Conservation (phyloP, 2,113 vertebrate genomes). For the Oncorhynchus gorbuscha region DNA sequence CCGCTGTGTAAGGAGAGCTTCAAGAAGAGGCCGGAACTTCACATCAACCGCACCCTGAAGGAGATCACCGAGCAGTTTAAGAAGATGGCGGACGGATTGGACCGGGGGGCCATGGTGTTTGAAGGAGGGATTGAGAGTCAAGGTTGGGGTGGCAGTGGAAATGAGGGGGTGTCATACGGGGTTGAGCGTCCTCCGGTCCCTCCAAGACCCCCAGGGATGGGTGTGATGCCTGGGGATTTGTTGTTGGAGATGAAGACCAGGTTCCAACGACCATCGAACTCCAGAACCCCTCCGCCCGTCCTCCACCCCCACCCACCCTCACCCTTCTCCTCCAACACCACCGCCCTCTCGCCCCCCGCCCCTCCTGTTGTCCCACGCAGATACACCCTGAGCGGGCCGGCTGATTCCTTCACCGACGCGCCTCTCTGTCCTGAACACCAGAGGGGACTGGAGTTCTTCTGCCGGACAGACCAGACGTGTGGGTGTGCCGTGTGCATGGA, state of each 20-base stretch:
- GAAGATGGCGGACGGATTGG: slow-evolving; percentile 34
- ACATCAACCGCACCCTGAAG: slow-evolving; percentile 72
- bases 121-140: not conserved
- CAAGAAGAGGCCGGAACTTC: slow-evolving; percentile 66
- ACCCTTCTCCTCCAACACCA: not conserved
- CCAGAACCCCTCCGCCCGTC: rapidly evolving
- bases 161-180: not conserved
- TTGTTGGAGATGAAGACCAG: slow-evolving; percentile 61
- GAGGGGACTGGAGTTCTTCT: slow-evolving; percentile 66
- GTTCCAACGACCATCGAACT: slow-evolving; percentile 34
- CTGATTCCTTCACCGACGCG: not conserved
- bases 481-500: slow-evolving; percentile 65
- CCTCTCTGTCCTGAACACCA: slow-evolving; percentile 61
- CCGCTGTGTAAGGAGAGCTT: slow-evolving; percentile 75
- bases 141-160: not conserved
- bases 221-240: slow-evolving; percentile 45
- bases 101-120: rapidly evolving
- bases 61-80: slow-evolving; percentile 78
- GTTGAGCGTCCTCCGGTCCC: not conserved
- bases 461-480: slow-evolving; percentile 61
- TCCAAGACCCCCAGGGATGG: not conserved
- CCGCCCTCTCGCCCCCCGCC: not conserved
- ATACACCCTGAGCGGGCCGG: slow-evolving; percentile 22
- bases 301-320: not conserved
- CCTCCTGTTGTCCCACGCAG: not conserved